Evolutionary conservation across 53 echinoderm and acorn worm genomes (phyloP).

Genomic region (Antedon mediterranea): DNA sequence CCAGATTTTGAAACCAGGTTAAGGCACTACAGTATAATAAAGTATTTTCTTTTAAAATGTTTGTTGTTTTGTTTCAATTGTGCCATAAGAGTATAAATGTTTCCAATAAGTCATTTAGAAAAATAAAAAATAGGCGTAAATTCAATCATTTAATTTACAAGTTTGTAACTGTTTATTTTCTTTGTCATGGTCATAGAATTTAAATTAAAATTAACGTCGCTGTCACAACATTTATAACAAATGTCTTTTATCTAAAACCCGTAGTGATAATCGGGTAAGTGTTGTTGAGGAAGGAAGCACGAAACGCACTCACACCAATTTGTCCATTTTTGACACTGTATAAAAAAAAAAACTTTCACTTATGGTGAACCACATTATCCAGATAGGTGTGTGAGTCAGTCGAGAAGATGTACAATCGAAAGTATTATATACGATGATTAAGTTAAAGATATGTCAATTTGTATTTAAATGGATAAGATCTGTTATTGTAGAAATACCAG

Average conservation of each 20-base stretch:
- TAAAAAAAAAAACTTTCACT: not conserved
- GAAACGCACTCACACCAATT: constrained; percentile 1
- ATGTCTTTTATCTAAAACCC: not conserved
- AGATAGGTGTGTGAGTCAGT: not conserved
- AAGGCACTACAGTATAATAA: too few relatives aligned
- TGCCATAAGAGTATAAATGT: too few relatives aligned
- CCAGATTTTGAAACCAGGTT: too few relatives aligned
- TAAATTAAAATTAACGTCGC: not conserved
- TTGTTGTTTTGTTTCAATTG: too few relatives aligned
- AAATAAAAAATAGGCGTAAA: not conserved
- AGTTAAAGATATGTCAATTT: not conserved
- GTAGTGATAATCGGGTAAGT: not conserved
- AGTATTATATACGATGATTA: constrained; percentile 1
- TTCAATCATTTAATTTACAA: not conserved
- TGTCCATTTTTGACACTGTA: not conserved
- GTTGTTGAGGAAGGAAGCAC: not conserved
- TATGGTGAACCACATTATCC: not conserved
- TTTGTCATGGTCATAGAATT: too few relatives aligned
- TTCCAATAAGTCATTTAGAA: not conserved
- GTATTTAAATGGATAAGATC: not conserved
- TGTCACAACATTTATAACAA: not conserved
- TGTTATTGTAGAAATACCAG: constrained; percentile 1
- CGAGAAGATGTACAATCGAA: not conserved
- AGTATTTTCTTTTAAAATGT: too few relatives aligned
- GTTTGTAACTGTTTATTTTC: not conserved